These are phyloP conservation scores for Perithous albicinctus DNA, from an alignment of 2,888 invertebrate species.

Conservation along the genomic window DNA sequence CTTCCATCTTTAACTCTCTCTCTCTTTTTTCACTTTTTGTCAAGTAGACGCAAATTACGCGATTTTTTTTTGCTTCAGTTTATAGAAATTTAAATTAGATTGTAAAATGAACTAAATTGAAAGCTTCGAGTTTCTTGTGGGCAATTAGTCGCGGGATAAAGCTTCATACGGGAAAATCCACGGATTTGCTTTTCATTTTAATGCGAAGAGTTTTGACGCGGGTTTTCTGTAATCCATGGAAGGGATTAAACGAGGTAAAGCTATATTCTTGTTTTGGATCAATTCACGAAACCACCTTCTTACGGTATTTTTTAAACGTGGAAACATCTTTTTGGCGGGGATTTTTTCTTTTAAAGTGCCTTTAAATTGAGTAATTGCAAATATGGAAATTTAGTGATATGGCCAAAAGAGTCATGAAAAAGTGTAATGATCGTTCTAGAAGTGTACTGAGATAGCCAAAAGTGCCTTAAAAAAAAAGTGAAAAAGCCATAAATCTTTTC, in stretches of 20 bases:
- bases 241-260: background rate
- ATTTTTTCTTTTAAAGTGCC: too few relatives aligned
- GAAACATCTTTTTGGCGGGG: too few relatives aligned
- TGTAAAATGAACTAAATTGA: background rate
- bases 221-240: slow-evolving; percentile 4
- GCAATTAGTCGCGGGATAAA: slow-evolving; percentile 5
- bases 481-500: too few relatives aligned
- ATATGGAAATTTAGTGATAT: too few relatives aligned
- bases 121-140: background rate
- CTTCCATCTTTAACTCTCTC: slow-evolving; percentile 51
- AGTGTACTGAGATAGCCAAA: too few relatives aligned
- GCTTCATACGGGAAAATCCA: background rate
- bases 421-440: too few relatives aligned
- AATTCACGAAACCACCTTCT: background rate
- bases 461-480: too few relatives aligned
- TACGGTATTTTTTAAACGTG: slow-evolving; percentile 5
- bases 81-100: slow-evolving; percentile 12
- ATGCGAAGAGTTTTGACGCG: slow-evolving; percentile 3
- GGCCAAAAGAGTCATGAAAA: too few relatives aligned
- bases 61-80: slow-evolving; percentile 15
- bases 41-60: background rate
- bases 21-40: slow-evolving; percentile 22
- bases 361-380: too few relatives aligned
- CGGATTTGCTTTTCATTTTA: slow-evolving; percentile 2
- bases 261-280: background rate